Evolutionary conservation across 2,797 vertebrate genomes (phyloP).

Genomic region (Microctenopoma steveboyesi): DNA sequence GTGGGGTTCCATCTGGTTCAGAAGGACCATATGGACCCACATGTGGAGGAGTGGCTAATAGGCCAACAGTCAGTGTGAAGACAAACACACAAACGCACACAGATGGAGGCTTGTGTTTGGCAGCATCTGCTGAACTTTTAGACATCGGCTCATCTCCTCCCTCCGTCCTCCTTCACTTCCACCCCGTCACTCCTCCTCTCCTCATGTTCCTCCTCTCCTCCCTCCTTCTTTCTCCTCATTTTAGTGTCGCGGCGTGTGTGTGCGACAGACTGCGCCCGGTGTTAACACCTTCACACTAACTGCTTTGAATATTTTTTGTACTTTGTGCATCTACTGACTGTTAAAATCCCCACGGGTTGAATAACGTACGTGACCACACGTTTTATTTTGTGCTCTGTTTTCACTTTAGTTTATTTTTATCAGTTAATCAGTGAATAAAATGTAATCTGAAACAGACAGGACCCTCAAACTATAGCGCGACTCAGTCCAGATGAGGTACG

Average conservation of each 20-base stretch:
- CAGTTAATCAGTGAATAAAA: no score
- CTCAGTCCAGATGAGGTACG: no score
- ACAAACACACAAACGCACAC: conserved; percentile 26
- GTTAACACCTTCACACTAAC: not conserved
- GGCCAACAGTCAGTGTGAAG: conserved; percentile 35
- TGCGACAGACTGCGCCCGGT: not conserved
- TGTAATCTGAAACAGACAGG: no score
- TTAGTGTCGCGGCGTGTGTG: not conserved
- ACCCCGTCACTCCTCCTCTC: conserved; percentile 6
- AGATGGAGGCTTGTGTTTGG: conserved; percentile 42
- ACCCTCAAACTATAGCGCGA: no score
- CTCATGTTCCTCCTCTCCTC: not conserved
- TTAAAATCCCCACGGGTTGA: no score
- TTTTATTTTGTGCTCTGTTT: no score
- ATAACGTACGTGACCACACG: no score
- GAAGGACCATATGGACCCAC: conserved; percentile 59
- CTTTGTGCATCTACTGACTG: no score
- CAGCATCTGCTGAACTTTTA: conserved; percentile 51
- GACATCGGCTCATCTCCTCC: conserved; percentile 8
- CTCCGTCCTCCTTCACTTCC: conserved; percentile 11
- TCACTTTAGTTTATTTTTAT: no score
- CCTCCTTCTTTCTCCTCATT: not conserved
- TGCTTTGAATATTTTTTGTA: not conserved
- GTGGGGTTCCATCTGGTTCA: conserved; percentile 28
- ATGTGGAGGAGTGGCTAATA: conserved; percentile 57